Evolutionary conservation across 2,113 vertebrate species (phyloP).

Genomic region (Gallinago jamesoni): DNA sequence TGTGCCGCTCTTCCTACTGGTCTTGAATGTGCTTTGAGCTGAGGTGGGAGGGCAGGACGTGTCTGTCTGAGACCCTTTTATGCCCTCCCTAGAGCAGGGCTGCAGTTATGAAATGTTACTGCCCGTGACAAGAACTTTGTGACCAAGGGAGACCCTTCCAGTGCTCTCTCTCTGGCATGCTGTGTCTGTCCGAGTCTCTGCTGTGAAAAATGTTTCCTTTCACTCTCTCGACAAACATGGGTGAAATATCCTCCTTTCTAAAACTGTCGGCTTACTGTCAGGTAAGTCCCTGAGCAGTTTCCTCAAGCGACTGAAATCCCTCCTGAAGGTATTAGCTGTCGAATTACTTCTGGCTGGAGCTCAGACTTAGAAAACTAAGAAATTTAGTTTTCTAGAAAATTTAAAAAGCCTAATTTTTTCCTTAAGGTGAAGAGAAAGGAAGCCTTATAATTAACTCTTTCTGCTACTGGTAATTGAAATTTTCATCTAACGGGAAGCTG

Average conservation of each 20-base stretch:
- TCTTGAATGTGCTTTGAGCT: neutral
- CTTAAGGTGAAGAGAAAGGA: neutral
- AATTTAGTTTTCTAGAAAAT: no score
- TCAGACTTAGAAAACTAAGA: neutral
- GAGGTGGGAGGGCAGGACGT: neutral
- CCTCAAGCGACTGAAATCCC: neutral
- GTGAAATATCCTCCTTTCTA: neutral
- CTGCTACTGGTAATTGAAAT: neutral
- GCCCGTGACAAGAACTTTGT: accelerated
- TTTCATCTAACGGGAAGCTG: neutral
- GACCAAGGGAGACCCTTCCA: neutral
- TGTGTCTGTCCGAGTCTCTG: neutral
- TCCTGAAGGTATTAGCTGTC: neutral
- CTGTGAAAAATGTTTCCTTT: neutral
- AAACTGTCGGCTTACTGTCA: neutral
- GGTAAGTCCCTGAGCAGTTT: neutral
- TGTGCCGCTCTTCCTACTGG: neutral
- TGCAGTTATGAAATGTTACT: neutral
- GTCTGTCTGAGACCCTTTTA: neutral
- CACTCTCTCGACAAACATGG: neutral
- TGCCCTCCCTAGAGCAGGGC: neutral
- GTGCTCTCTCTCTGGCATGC: neutral
- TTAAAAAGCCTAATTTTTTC: neutral
- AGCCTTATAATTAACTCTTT: conserved; percentile 1
- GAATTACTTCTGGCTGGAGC: neutral